These are phyloP conservation scores for Tribolium freemani DNA, from an alignment of 2,888 invertebrate species.

Conservation along the genomic window DNA sequence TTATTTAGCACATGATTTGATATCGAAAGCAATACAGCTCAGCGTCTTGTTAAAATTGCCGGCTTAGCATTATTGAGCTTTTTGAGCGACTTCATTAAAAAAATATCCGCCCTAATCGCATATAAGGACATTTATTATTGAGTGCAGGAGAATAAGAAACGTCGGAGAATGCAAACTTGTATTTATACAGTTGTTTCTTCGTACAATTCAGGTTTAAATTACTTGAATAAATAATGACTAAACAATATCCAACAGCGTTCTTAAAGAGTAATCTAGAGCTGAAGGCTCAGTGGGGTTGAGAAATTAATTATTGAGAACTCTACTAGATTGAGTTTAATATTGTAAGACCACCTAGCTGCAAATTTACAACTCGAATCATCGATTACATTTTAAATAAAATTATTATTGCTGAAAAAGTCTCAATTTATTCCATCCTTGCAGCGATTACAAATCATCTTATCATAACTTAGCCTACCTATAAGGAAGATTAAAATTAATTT, in stretches of 20 bases:
- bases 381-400: slow-evolving; percentile 42
- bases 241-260: slow-evolving; percentile 53
- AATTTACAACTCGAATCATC: slow-evolving; percentile 53
- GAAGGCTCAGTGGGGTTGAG: slow-evolving; percentile 49
- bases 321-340: slow-evolving; percentile 55
- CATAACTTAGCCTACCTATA: slow-evolving; percentile 26
- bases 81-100: neutral
- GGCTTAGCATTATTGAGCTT: neutral
- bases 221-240: slow-evolving; percentile 51
- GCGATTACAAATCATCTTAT: slow-evolving; percentile 34
- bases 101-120: slow-evolving; percentile 2
- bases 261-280: slow-evolving; percentile 53
- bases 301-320: slow-evolving; percentile 53
- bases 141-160: neutral
- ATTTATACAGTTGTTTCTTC: slow-evolving; percentile 16
- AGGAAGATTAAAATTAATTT: slow-evolving; percentile 51
- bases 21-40: slow-evolving; percentile 36
- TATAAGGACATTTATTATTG: slow-evolving; percentile 11
- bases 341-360: slow-evolving; percentile 47
- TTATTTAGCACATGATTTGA: slow-evolving; percentile 59
- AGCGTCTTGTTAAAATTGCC: slow-evolving; percentile 28
- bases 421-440: slow-evolving; percentile 20
- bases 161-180: slow-evolving; percentile 16
- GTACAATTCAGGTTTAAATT: slow-evolving; percentile 45
- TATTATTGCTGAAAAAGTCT: slow-evolving; percentile 13